Evolutionary conservation across 2,797 vertebrate species (phyloP).

Genomic region (Sebastes kiyomatsui): DNA sequence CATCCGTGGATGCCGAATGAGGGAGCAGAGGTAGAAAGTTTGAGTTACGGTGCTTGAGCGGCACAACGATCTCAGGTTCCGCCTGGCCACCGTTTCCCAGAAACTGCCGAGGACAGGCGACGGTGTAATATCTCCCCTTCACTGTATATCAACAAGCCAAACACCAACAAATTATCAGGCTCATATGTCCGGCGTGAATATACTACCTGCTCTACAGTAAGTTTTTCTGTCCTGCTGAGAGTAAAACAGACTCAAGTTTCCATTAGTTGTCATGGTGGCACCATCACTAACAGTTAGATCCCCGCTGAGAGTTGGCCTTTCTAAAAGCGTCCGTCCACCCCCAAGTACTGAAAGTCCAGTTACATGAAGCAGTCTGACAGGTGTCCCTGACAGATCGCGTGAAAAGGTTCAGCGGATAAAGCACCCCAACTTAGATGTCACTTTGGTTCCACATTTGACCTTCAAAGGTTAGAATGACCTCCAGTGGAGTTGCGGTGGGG

Average conservation of each 20-base stretch:
- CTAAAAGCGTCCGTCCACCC: conserved; percentile 45
- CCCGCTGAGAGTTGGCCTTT: conserved; percentile 68
- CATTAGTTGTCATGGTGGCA: not conserved
- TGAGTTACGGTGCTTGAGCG: conserved; percentile 51
- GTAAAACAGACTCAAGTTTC: conserved; percentile 23
- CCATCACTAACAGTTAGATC: conserved; percentile 29
- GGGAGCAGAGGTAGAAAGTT: conserved; percentile 50
- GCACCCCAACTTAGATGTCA: conserved; percentile 43
- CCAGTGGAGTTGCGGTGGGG: conserved; percentile 41
- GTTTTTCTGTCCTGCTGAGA: not conserved
- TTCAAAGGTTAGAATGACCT: conserved; percentile 74
- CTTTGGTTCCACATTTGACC: conserved; percentile 55
- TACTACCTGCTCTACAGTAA: conserved; percentile 13
- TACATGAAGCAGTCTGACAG: conserved; percentile 54
- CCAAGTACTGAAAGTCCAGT: conserved; percentile 34
- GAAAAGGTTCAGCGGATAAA: conserved; percentile 50
- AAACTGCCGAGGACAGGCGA: conserved; percentile 63
- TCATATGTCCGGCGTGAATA: conserved; percentile 16
- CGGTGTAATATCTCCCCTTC: conserved; percentile 39
- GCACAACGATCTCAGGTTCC: conserved; percentile 34
- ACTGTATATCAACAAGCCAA: conserved; percentile 58
- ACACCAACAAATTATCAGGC: conserved; percentile 49
- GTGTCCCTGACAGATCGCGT: conserved; percentile 41
- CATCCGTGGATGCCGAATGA: conserved; percentile 50
- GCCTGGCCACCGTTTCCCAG: conserved; percentile 34